Evolutionary conservation across 2,113 vertebrate species (phyloP).

Genomic region (Bufo bufo): DNA sequence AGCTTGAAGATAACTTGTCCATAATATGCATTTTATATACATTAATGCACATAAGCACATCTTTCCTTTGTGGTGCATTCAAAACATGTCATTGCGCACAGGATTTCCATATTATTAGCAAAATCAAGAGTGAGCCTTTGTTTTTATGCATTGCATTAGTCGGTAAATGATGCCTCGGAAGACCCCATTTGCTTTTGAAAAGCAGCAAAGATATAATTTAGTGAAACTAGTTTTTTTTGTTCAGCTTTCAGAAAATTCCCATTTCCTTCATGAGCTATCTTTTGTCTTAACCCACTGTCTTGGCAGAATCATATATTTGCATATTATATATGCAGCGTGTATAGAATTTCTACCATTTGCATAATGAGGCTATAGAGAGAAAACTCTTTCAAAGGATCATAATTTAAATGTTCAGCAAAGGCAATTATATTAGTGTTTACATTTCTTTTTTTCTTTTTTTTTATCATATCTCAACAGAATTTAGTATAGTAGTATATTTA

Average conservation of each 20-base stretch:
- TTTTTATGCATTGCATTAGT: constrained; percentile 56
- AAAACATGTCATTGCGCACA: constrained; percentile 31
- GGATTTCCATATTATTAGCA: constrained; percentile 49
- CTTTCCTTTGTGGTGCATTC: constrained; percentile 26
- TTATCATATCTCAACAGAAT: constrained; percentile 59
- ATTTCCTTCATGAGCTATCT: constrained; percentile 65
- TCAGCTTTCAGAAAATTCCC: constrained; percentile 53
- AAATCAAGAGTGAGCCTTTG: constrained; percentile 42
- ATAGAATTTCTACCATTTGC: constrained; percentile 63
- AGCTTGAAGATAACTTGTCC: constrained; percentile 25
- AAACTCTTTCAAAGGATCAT: constrained; percentile 54
- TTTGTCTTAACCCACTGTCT: constrained; percentile 64
- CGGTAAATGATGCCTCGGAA: constrained; percentile 57
- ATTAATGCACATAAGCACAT: constrained; percentile 30
- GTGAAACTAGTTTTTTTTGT: constrained; percentile 43
- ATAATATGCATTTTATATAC: constrained; percentile 42
- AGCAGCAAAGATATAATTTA: constrained; percentile 43
- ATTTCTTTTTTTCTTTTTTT: constrained; percentile 43
- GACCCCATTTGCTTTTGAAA: constrained; percentile 45
- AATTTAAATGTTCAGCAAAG: constrained; percentile 48
- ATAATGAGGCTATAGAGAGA: constrained; percentile 63
- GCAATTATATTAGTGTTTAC: constrained; percentile 63
- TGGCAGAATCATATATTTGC: constrained; percentile 60
- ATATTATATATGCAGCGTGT: constrained; percentile 58
- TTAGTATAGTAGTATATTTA: constrained; percentile 40